Evolutionary conservation across 53 echinoderm and acorn worm species (phyloP).

Genomic region (Henricia sp.): DNA sequence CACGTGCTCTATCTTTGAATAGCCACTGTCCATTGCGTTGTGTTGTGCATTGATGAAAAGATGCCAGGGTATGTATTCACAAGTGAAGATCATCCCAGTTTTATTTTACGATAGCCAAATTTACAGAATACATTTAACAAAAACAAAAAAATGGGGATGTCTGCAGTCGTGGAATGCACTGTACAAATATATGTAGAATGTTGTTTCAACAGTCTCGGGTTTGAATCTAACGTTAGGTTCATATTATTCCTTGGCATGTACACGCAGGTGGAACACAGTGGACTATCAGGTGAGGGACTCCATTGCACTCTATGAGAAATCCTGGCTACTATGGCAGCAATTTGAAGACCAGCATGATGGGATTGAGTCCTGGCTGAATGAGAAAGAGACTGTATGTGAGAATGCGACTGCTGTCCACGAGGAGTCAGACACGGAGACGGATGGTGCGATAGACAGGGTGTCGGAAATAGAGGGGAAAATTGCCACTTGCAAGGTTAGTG

Average conservation of each 20-base stretch:
- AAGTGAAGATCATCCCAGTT: no score
- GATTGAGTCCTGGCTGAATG: slow-evolving; percentile 76
- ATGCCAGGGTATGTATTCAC: no score
- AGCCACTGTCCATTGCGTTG: no score
- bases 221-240: no score
- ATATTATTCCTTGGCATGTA: not conserved
- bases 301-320: slow-evolving; percentile 86
- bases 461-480: slow-evolving; percentile 59
- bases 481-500: slow-evolving; percentile 65
- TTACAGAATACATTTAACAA: no score
- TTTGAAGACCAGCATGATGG: slow-evolving; percentile 83
- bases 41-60: no score
- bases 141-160: no score
- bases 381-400: slow-evolving; percentile 74
- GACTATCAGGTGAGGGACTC: slow-evolving; percentile 86
- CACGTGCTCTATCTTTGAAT: no score
- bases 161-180: no score
- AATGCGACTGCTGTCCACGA: slow-evolving; percentile 15
- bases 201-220: no score
- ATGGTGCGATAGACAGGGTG: slow-evolving; percentile 40
- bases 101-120: no score
- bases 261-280: slow-evolving; percentile 82
- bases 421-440: slow-evolving; percentile 50
- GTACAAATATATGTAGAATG: no score
- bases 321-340: slow-evolving; percentile 83